Evolutionary conservation across 2,888 invertebrate species (phyloP).

Genomic region (Melieria crassipennis): DNA sequence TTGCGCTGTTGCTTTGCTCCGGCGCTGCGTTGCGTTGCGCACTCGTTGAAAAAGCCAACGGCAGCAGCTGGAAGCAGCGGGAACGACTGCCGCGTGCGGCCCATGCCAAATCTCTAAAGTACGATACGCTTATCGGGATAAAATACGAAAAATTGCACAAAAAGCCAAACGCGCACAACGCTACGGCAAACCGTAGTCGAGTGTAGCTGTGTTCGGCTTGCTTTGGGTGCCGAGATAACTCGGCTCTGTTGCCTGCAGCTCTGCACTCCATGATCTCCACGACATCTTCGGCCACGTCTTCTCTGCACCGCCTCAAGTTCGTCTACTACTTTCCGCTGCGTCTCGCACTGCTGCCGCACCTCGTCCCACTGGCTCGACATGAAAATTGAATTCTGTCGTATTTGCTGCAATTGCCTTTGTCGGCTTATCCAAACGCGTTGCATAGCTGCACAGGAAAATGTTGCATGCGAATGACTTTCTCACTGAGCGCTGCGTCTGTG

Average conservation of each 20-base stretch:
- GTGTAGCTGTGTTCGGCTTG: not conserved
- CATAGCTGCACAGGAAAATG: not conserved
- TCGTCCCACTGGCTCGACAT: not conserved
- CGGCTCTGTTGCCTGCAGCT: conserved; percentile 8
- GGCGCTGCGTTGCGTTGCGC: not conserved
- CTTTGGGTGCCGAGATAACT: no score
- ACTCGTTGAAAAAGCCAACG: not conserved
- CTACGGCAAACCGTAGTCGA: not conserved
- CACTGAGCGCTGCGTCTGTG: no score
- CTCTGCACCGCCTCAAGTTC: no score
- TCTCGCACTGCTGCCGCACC: no score
- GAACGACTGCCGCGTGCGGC: conserved; percentile 50
- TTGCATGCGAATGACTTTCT: conserved; percentile 18
- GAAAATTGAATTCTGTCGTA: conserved; percentile 11
- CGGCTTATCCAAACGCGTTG: not conserved
- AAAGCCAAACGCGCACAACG: conserved; percentile 12
- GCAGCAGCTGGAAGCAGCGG: not conserved
- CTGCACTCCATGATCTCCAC: not conserved
- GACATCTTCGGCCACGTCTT: no score
- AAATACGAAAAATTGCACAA: conserved; percentile 23
- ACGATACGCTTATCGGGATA: conserved; percentile 40
- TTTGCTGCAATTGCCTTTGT: conserved; percentile 12
- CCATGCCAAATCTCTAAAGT: conserved; percentile 58
- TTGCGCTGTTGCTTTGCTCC: conserved; percentile 6
- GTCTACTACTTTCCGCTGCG: no score